Base-by-base conservation (phyloP, 2,797 vertebrate species). In the Diplodus puntazzo region DNA sequence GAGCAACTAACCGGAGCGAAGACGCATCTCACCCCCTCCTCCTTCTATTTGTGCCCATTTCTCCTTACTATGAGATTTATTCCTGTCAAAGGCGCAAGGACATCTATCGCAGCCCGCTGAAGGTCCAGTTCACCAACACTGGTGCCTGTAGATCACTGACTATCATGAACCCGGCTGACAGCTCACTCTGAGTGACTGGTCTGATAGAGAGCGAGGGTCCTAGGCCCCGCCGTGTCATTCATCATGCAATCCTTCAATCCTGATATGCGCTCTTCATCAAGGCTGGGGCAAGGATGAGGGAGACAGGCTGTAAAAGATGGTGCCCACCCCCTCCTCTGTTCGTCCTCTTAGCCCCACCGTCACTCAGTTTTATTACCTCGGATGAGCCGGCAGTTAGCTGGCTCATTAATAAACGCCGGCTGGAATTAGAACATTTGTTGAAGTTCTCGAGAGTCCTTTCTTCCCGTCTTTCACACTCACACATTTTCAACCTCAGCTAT, bases 121-220 rank as follows among this genome's bases (percentile, higher is more conserved):
- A 91, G 88, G 89, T 88, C 86, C 87, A 60, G 71, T 72, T 71
- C 75, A 68, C 69, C 68, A 69, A 61, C 68, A 68, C 52, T 21
- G 60, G 75, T 53, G 88, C 55, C 89, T 87, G 88, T 95, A 94
- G 91, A 94, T 95, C 91, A 94, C 86, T 0, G 69, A 58, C 81
- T 74, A 86, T 94, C 91, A 93, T 87, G 84, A 69, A 81, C 81
- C 50, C 2, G 52, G 70, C 46, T 93, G 94, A 94, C 94, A 92
- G 91, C 89, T 95, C 91, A 94, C 90, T 92, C 85, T 76, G 67
- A 81, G 82, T 80, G 85, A 72, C 75, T 79, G 79, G 42, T 75
- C 84, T 86, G 86, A 92, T 90, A 75, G 73, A 63, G 81, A 84
- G 79, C 50, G 75, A 75, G 30, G 74, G 79, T 86, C 30, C 66